phyloP scores from a whole-genome alignment of 2,797 vertebrate species.

The Acanthis flammea region DNA sequence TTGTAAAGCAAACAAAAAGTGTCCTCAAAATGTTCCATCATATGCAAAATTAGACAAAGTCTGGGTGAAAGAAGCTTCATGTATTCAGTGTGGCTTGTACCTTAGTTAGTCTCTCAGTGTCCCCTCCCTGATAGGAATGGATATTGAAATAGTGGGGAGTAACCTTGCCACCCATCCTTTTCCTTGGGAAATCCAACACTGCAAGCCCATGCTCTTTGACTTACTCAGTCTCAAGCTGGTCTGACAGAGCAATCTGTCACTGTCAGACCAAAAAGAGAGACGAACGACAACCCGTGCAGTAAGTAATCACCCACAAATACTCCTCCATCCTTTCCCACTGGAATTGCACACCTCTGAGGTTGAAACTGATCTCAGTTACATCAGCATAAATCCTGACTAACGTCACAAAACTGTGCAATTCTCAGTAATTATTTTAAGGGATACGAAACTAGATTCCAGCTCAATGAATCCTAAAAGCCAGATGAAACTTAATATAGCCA shows the following conservation, averaged over 20 bases:
- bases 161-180: background rate
- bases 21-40: background rate
- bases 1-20: background rate
- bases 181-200: background rate
- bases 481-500: background rate
- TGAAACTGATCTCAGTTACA: background rate
- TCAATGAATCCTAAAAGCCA: background rate
- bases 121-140: background rate
- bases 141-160: background rate
- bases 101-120: background rate
- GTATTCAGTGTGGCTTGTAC: background rate
- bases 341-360: background rate
- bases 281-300: background rate
- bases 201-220: background rate
- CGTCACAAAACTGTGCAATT: background rate
- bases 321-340: background rate
- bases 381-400: background rate
- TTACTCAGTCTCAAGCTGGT: background rate
- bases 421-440: background rate
- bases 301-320: background rate
- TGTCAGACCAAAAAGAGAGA: background rate
- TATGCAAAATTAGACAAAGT: background rate
- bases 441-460: background rate
- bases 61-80: background rate
- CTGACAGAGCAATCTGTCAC: background rate